Conservation (phyloP, 2,797 vertebrate species). For the Momotus momota region DNA sequence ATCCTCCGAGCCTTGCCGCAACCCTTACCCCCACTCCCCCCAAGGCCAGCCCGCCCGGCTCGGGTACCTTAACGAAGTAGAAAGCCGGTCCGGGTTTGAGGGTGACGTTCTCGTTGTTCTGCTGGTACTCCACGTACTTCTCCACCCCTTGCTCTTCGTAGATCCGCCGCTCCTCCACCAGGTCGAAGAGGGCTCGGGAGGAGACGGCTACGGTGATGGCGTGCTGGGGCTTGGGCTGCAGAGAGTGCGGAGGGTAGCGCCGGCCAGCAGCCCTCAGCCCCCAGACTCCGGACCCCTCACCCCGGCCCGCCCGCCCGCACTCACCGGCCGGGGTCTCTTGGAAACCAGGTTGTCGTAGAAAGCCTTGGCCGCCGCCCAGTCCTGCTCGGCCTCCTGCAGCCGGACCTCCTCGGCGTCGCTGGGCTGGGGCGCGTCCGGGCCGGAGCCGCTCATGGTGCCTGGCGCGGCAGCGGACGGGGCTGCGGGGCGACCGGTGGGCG, state of each 20-base stretch:
- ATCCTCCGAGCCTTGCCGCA: not conserved
- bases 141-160: constrained; percentile 89
- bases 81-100: constrained; percentile 89
- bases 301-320: not conserved
- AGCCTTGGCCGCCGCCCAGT: constrained; percentile 68
- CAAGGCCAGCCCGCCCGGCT: too few species aligned
- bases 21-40: too few species aligned
- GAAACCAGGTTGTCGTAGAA: constrained; percentile 64
- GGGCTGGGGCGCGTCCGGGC: not conserved
- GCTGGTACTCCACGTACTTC: constrained; percentile 88
- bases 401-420: not conserved
- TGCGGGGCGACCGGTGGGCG: not conserved
- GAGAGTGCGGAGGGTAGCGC: not conserved
- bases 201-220: constrained; percentile 94
- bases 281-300: not conserved
- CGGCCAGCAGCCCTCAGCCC: not conserved
- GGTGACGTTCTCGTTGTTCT: constrained; percentile 85
- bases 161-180: constrained; percentile 87
- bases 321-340: constrained; percentile 68
- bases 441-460: constrained; percentile 42
- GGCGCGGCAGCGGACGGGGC: not conserved
- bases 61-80: constrained; percentile 92
- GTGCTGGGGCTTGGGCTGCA: constrained; percentile 88
- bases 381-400: constrained; percentile 32
- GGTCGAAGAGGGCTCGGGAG: constrained; percentile 91